Conservation (phyloP, 2,113 vertebrate genomes). For the Gopherus evgoodei region DNA sequence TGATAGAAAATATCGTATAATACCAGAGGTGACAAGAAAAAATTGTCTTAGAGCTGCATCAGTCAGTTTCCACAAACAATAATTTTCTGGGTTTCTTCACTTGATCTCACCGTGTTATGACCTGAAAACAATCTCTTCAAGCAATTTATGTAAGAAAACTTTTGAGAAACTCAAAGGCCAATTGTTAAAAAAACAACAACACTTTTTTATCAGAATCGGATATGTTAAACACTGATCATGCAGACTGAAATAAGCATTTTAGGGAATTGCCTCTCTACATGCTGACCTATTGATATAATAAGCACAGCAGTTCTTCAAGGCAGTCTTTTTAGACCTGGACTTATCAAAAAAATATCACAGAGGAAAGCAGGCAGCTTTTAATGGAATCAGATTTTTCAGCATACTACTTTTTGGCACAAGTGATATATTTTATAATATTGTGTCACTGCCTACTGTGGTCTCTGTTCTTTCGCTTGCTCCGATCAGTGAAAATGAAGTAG, state of each 20-base stretch:
- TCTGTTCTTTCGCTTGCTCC: slow-evolving; percentile 22
- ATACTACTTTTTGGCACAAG: background rate
- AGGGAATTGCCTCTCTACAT: background rate
- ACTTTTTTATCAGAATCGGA: background rate
- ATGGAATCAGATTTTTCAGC: slow-evolving; percentile 18
- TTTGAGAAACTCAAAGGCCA: slow-evolving; percentile 35
- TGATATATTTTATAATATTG: background rate
- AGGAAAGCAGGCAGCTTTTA: background rate
- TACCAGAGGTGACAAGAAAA: background rate
- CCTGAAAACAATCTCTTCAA: slow-evolving; percentile 13
- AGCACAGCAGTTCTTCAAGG: background rate
- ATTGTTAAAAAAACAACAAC: background rate
- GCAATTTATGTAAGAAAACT: slow-evolving; percentile 7
- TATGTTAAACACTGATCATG: background rate
- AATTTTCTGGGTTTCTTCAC: slow-evolving; percentile 16
- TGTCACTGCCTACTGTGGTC: background rate
- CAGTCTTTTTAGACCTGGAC: background rate
- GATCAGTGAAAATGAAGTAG: background rate
- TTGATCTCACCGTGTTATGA: slow-evolving; percentile 39
- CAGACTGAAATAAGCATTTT: slow-evolving; percentile 16
- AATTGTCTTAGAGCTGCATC: background rate
- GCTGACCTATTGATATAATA: background rate
- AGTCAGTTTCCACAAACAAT: background rate
- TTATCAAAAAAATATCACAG: background rate
- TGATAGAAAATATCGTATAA: background rate